phyloP scores from a whole-genome alignment of 2,797 vertebrate species.

The Mormyrops attenuatus region DNA sequence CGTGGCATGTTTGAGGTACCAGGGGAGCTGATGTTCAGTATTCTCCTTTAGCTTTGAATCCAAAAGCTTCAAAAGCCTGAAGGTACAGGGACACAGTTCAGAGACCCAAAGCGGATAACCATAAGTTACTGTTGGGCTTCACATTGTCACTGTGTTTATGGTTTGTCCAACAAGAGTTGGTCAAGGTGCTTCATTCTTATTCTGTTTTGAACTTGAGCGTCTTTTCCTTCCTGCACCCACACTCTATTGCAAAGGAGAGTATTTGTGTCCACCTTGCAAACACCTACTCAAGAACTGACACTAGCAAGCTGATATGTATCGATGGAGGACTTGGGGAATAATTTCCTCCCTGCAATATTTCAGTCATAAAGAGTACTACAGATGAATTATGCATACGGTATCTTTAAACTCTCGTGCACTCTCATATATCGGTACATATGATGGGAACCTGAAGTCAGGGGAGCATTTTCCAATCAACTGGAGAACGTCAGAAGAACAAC shows the following conservation, averaged over 20 bases:
- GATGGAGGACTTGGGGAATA: background rate
- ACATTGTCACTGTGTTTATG: background rate
- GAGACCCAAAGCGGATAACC: background rate
- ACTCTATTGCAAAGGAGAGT: background rate
- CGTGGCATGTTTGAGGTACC: background rate
- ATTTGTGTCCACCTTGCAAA: background rate
- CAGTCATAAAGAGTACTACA: background rate
- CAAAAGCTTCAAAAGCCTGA: background rate
- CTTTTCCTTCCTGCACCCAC: background rate
- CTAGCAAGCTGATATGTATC: background rate
- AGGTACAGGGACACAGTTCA: background rate
- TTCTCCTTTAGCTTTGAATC: background rate
- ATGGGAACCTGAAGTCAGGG: background rate
- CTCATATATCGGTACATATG: background rate
- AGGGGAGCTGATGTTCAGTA: background rate
- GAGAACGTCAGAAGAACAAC: constrained; percentile 15
- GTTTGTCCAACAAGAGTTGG: background rate
- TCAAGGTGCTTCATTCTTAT: background rate
- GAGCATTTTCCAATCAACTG: background rate
- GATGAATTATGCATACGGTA: background rate
- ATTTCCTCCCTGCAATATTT: background rate
- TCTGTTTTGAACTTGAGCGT: background rate
- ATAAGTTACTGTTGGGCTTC: background rate
- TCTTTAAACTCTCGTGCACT: background rate
- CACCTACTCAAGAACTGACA: background rate